Evolutionary conservation across 2,888 invertebrate genomes (phyloP), one percentile per base, ranked within the genome.

Genomic region (Lithophane socia): DNA sequence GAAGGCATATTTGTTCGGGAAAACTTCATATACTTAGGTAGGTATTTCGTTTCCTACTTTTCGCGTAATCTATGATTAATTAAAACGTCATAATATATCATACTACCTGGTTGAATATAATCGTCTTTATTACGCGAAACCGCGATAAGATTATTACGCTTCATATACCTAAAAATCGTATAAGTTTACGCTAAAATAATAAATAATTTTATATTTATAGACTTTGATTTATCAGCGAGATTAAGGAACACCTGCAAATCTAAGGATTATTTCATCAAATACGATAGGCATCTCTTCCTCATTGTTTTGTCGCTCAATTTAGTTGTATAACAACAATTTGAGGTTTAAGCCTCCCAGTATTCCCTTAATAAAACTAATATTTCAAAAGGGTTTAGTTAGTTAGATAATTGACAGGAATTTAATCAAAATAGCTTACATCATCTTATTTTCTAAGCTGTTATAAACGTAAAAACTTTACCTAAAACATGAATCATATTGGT

Each of bases 401-500:
- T 21, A n/a, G 16, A n/a, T 49, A 16, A 52, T n/a, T 13, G 0
- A 2, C 13, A 56, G 13, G 52, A 42, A 56, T 9, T 13, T 16
- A 61, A 67, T 16, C 13, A 76, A 75, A 42, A 76, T 44, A 52
- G 5, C 16, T 60, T 18, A 56, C 12, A 9, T n/a, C 29, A 76
- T 24, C 16, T 29, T 29, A 37, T 21, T 63, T 79, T 52, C 21
- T 70, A 78, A 52, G 24, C 42, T 58, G 9, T 49, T 49, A 18
- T 67, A 65, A 56, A 73, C 9, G 18, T 64, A 37, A 42, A 7
- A 72, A 60, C 49, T 79, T 80, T 24, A 37, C 47, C 37, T n/a
- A 37, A 58, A 56, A 70, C 74, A 24, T 66, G 44, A 91, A 83
- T 91, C 89, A 90, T 89, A 85, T 44, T 29, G 29, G 29, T 44